A percentile compares a stretch with the other conserved stretches of the same genome.
Conservation (phyloP, 2,888 invertebrate species). For the Rhyacophila evoluta region DNA sequence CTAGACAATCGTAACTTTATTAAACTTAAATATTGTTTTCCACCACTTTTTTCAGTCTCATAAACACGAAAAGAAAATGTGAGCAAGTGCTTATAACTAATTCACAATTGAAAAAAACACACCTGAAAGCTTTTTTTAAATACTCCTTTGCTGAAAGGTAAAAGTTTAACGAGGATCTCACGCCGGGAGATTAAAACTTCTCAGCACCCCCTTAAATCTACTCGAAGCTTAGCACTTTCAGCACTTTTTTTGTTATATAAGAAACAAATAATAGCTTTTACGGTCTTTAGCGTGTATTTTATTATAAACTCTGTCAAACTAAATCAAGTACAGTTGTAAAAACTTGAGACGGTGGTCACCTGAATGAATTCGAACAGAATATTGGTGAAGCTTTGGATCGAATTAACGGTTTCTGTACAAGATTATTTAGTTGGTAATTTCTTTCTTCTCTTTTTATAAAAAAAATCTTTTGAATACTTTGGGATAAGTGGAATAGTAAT, state of each 20-base stretch:
- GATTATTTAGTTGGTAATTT: too few species aligned
- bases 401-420: too few species aligned
- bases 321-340: background rate
- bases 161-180: conserved; percentile 10
- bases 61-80: background rate
- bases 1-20: too few species aligned
- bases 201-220: conserved; percentile 4
- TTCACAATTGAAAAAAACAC: conserved; percentile 1
- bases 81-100: background rate
- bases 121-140: conserved; percentile 17
- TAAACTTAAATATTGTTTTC: background rate
- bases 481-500: too few species aligned
- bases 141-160: conserved; percentile 5
- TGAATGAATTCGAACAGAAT: too few species aligned
- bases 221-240: conserved; percentile 6
- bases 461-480: too few species aligned
- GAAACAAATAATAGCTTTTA: conserved; percentile 24
- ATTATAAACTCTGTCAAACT: background rate
- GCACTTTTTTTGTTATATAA: conserved; percentile 14
- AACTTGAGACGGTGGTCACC: background rate
- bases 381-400: too few species aligned
- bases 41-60: background rate
- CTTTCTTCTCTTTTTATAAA: too few species aligned
- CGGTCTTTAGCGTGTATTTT: conserved; percentile 6
- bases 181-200: conserved; percentile 21